phyloP scores from a whole-genome alignment of 2,797 vertebrate species.

The Hirundo rustica region DNA sequence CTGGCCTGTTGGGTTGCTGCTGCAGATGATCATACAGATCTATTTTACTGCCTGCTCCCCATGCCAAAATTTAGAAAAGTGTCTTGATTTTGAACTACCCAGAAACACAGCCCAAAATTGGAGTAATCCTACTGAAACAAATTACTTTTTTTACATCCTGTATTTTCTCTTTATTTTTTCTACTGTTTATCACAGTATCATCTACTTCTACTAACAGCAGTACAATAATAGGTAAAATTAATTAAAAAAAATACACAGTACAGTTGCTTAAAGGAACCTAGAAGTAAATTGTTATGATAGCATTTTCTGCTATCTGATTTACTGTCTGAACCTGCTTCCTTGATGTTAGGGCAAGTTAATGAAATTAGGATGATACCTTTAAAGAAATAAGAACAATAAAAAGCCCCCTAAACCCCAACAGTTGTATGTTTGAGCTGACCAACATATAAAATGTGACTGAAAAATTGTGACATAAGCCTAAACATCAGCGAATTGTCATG shows the following conservation, averaged over 20 bases:
- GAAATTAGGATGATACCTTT: background rate
- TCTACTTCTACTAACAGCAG: background rate
- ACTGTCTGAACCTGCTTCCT: background rate
- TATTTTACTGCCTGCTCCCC: background rate
- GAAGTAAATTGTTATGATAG: background rate
- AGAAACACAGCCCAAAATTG: background rate
- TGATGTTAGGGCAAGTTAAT: background rate
- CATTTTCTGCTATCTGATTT: background rate
- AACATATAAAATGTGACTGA: slow-evolving; percentile 32
- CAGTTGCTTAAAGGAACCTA: background rate
- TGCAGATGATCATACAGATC: background rate
- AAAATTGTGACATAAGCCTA: background rate
- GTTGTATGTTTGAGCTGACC: background rate
- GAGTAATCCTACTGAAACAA: background rate
- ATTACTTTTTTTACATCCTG: background rate
- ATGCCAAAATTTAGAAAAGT: background rate
- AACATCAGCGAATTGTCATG: background rate
- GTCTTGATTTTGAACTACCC: background rate
- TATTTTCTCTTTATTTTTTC: background rate
- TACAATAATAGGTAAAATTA: background rate
- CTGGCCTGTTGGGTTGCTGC: background rate
- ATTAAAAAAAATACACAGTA: background rate
- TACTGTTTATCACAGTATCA: background rate
- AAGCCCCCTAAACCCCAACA: background rate
- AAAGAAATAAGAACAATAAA: background rate